These are phyloP conservation scores for Melieria omissa DNA, from an alignment of 2,888 invertebrate species.

Conservation along the genomic window DNA sequence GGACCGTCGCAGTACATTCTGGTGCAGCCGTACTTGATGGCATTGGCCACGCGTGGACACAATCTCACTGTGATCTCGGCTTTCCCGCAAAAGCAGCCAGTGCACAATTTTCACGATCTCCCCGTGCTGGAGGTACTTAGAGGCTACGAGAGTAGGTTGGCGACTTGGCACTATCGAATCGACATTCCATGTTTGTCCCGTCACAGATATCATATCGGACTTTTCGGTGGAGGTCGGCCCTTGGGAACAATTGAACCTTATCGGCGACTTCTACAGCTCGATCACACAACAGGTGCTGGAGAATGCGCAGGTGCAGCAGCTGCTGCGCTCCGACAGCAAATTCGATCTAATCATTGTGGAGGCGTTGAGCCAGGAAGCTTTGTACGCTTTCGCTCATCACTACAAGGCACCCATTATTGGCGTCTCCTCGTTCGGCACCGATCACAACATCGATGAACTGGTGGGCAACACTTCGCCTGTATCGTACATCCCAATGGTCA, in stretches of 20 bases:
- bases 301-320: slow-evolving; percentile 43
- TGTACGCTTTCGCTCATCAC: slow-evolving; percentile 49
- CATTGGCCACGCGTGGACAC: slow-evolving; percentile 61
- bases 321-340: slow-evolving; percentile 48
- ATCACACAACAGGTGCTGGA: slow-evolving; percentile 36
- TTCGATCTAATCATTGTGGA: slow-evolving; percentile 59
- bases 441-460: slow-evolving; percentile 46
- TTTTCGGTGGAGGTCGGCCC: slow-evolving; percentile 50
- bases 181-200: not conserved
- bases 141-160: slow-evolving; percentile 29
- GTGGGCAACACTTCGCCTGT: slow-evolving; percentile 49
- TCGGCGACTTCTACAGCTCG: slow-evolving; percentile 12
- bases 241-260: slow-evolving; percentile 21
- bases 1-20: slow-evolving; percentile 58
- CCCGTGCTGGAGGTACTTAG: slow-evolving; percentile 39
- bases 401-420: slow-evolving; percentile 47
- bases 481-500: slow-evolving; percentile 49
- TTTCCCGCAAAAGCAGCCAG: slow-evolving; percentile 53
- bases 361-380: slow-evolving; percentile 55
- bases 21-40: slow-evolving; percentile 53
- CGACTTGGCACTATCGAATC: not conserved
- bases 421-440: slow-evolving; percentile 47
- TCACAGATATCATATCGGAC: slow-evolving; percentile 43
- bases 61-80: slow-evolving; percentile 62
- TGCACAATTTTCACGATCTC: slow-evolving; percentile 53